Evolutionary conservation across 2,797 vertebrate genomes (phyloP), one percentile per base, ranked within the genome.

Genomic region (Gallinago solitaria): DNA sequence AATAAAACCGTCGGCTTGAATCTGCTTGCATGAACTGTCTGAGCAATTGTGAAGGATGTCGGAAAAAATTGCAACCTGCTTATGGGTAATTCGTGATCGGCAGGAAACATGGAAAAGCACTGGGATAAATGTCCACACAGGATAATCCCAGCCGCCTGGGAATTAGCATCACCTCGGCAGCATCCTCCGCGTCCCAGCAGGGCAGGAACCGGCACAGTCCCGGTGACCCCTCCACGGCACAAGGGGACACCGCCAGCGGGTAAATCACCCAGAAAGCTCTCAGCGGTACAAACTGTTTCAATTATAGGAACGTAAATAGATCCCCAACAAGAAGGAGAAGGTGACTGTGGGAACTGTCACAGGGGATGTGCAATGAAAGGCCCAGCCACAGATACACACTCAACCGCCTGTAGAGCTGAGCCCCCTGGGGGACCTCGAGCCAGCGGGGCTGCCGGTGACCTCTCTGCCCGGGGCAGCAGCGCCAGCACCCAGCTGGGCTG

Each of bases 331-430:
- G 83, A 65, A 89, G 90, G 83, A 81, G 6, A 27, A 59, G 51
- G 93, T 3, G 16, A 71, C 89, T 24, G 78, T 33, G 30, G 90
- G 85, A 94, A 88, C 76, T 9, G 3, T 48, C 59, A 14, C 61
- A 27, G 86, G 0, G 1, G 82, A 59, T 33, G 20, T 56, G 3
- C 12, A 1, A 61, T 5, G 2, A 5, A 32, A 37, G 35, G n/a
- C 28, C 18, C 0, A 1, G 80, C 47, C 15, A 1, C 12, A 3
- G 33, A 63, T 2, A 0, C 0, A 0, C 0, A 0, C 25, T 30
- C 4, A 2, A 2, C 18, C 2, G 7, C 35, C 28, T 14, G 0
- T 0, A 2, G 87, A 57, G 45, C 11, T 16, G 80, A 81, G 28
- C 54, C 82, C 69, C 57, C 25, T 9, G 0, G 4, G 27, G 27